Evolutionary conservation across 2,888 invertebrate species (phyloP).

Genomic region (Drosophila demipolita): DNA sequence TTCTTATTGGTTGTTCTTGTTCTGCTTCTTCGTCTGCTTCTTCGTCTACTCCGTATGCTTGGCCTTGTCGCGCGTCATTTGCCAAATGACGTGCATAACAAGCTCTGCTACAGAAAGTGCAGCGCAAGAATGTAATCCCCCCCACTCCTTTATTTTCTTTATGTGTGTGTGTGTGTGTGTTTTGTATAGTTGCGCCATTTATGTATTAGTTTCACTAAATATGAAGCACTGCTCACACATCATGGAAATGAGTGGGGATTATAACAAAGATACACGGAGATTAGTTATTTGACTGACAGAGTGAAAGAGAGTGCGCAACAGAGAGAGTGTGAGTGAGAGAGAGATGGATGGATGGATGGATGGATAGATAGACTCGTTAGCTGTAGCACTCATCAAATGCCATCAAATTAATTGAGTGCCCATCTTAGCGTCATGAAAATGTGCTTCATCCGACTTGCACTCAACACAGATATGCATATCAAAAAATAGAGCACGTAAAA

Average conservation of each 20-base stretch:
- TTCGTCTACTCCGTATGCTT: background rate
- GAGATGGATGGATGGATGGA: too few relatives aligned
- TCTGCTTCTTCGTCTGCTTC: background rate
- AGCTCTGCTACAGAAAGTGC: background rate
- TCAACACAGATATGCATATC: background rate
- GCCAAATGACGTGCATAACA: constrained; percentile 40
- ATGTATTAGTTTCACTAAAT: constrained; percentile 58
- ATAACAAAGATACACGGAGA: background rate
- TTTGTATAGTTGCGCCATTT: constrained; percentile 47
- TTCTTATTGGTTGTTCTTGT: background rate
- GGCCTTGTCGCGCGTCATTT: constrained; percentile 22
- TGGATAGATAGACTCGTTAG: too few relatives aligned
- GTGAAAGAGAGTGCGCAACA: background rate
- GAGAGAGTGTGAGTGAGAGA: too few relatives aligned
- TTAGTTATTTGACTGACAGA: background rate
- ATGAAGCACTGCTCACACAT: constrained; percentile 8
- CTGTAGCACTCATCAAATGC: constrained; percentile 10
- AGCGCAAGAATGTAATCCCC: background rate
- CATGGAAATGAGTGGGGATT: background rate
- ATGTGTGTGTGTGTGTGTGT: constrained; percentile 14
- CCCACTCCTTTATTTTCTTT: background rate
- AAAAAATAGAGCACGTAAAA: background rate
- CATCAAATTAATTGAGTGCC: constrained; percentile 31
- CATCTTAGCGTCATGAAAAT: constrained; percentile 2
- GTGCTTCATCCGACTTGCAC: background rate